Base-by-base conservation (phyloP, 2,888 invertebrate genomes). In the Boloria selene region DNA sequence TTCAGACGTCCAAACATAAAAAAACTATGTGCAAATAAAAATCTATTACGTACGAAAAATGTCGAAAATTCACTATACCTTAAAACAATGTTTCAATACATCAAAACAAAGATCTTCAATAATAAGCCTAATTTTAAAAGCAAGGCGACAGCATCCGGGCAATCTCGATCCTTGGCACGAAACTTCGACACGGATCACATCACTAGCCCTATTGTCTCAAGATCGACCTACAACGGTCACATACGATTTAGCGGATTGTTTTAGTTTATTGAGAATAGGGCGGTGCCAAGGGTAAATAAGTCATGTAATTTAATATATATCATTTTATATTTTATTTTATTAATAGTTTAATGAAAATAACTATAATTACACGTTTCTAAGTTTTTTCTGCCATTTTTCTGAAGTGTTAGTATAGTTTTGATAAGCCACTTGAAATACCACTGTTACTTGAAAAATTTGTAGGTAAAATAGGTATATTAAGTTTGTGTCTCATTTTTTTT, bases 161-260 rank as follows among this genome's bases (percentile, higher is more conserved):
- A 78, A 85, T 87, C 85, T 75, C 83, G 70, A 86, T 87, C 90
- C 90, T 90, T 90, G 90, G 85, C 88, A 87, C 82, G 76, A 79
- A 83, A 83, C 78, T 76, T 77, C 65, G 65, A 71, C 65, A 71
- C 70, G 73, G 73, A 72, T 74, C 75, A 75, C 77, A 78, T 77
- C 75, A 81, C 82, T 79, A 65, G 77, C 74, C 76, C 85, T 82
- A 87, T 87, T 89, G 87, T 87, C 80, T 83, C 82, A 74, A 80
- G 68, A 72, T 68, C 72, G 73, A 75, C 74, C 72, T 75, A 72
- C 72, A 73, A 69, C 61, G 68, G 68, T 73, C 71, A 53, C 58
- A 59, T 58, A 56, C 56, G 56, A 52, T 64, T 64, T 64, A 38
- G 58, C 59, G 58, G 31, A 64, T 64, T 59, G 64, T 64, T 64